A percentile compares a stretch with the other conserved stretches of the same genome.
Conservation (phyloP, 2,888 invertebrate species). For the Cenopis cana region DNA sequence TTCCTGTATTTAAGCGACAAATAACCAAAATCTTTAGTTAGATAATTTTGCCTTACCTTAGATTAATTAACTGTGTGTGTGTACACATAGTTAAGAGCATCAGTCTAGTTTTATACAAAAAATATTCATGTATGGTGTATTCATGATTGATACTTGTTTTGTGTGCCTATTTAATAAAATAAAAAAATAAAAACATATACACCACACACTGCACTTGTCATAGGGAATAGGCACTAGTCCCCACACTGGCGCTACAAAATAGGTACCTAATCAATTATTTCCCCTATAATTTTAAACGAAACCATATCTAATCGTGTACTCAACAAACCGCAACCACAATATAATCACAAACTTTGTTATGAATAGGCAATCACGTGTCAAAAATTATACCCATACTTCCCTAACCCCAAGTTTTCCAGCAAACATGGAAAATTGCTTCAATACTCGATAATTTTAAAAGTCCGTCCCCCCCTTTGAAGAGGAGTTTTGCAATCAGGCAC, state of each 20-base stretch:
- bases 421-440: conserved; percentile 49
- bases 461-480: conserved; percentile 51
- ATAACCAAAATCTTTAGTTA: no score
- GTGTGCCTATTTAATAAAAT: no score
- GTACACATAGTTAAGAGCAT: no score
- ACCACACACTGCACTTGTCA: neutral
- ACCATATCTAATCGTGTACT: neutral
- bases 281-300: neutral
- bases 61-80: no score
- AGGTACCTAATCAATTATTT: neutral
- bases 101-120: no score
- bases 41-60: no score
- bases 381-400: conserved; percentile 19
- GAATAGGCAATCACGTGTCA: conserved; percentile 34
- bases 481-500: conserved; percentile 54
- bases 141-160: no score
- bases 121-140: no score
- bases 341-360: conserved; percentile 27
- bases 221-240: neutral
- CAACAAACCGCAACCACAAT: conserved; percentile 9
- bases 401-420: conserved; percentile 26
- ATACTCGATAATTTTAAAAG: conserved; percentile 40
- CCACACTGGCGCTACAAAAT: neutral
- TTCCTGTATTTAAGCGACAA: no score
- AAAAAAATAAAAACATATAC: neutral